Base-by-base conservation (phyloP, 2,888 invertebrate genomes). In the Lymantria dispar region DNA sequence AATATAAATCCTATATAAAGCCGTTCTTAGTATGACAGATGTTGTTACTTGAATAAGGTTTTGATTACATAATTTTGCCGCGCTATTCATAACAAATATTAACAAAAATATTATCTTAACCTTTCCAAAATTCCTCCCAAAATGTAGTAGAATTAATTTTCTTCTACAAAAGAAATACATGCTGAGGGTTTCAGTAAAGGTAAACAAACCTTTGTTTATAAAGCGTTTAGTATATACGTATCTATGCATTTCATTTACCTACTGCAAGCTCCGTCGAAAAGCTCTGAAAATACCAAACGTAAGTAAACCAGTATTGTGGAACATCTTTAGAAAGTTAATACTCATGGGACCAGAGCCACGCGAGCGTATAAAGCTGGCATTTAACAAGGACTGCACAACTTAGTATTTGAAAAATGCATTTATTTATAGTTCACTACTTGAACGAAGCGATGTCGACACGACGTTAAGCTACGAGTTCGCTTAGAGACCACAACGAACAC, bases 401-500 rank as follows among this genome's bases (percentile, higher is more conserved):
- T 68, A 62, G 60, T 64, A 63, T 63, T 70, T 64, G 62, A 61
- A 64, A 66, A 22, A 73, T 58, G 60, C 65, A 72, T 72, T 70
- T 73, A 67, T 66, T 58, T 62, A 53, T 57, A 68, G 55, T 58
- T 60, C 62, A 61, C 52, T 48, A 13, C 12, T 36, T 29, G 33
- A 46, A 43, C 45, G 42, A 15, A 15, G 31, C 52, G 48, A 51
- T 48, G 39, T 58, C 64, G 64, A 61, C 62, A 48, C 42, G 51
- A 31, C 12, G 11, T 12, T 13, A 60, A 56, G 54, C 48, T 56
- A 58, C 22, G 64, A 72, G 70, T 73, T 74, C 69, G 68, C 67
- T 72, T 65, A 48, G 70, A 72, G 76, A 78, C 80, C 81, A 80
- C 83, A 83, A 80, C 80, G 85, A 85, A 87, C 80, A 86, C 83